These are phyloP conservation scores for Zaprionus obscuricornis DNA, from an alignment of 2,888 invertebrate species.

Conservation along the genomic window DNA sequence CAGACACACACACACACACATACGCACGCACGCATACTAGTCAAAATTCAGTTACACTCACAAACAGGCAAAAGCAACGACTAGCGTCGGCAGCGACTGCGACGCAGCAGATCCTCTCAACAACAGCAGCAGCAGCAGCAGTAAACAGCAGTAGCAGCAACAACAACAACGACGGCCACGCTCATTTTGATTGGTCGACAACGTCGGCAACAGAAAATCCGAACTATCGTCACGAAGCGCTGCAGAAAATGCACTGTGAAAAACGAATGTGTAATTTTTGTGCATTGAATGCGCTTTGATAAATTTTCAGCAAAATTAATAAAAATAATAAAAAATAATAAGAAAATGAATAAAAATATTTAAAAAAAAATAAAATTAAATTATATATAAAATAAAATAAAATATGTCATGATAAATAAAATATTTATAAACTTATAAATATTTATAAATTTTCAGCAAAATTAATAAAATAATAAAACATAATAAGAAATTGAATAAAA, in stretches of 20 bases:
- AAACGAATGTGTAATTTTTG: not conserved
- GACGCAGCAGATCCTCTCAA: constrained; percentile 51
- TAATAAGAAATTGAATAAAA: too few species aligned
- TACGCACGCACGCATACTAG: constrained; percentile 5
- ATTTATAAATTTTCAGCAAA: too few species aligned
- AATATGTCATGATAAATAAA: too few species aligned
- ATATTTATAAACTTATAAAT: too few species aligned
- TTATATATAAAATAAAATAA: too few species aligned
- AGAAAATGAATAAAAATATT: not conserved
- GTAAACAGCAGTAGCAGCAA: constrained; percentile 29
- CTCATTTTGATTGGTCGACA: constrained; percentile 69
- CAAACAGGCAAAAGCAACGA: constrained; percentile 27
- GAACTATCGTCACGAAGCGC: constrained; percentile 62
- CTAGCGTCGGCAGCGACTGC: constrained; percentile 34
- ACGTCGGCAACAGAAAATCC: constrained; percentile 49
- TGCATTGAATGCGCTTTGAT: too few species aligned
- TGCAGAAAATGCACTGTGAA: constrained; percentile 53
- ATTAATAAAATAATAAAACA: too few species aligned
- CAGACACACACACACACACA: constrained; percentile 12
- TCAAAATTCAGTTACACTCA: constrained; percentile 31
- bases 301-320: not conserved
- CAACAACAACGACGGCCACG: constrained; percentile 27
- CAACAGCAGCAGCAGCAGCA: constrained; percentile 24
- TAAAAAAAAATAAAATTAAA: too few species aligned
- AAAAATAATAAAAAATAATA: too few species aligned